phyloP scores from a whole-genome alignment of 2,113 vertebrate genomes.

The Cynocephalus volans region DNA sequence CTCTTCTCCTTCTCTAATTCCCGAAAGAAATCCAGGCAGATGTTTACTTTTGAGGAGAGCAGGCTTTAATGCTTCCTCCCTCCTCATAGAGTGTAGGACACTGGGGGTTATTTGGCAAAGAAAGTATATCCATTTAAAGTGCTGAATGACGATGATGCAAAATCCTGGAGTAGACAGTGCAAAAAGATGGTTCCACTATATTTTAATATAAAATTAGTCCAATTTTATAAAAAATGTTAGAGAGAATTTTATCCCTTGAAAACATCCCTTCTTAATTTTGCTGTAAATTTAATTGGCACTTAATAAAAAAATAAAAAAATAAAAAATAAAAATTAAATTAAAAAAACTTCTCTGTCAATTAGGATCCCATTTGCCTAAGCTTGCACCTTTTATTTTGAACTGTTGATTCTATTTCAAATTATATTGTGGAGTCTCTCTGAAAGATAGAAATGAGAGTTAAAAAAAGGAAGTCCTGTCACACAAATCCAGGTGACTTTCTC shows the following conservation, averaged over 20 bases:
- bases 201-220: constrained; percentile 31
- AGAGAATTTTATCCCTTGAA: constrained; percentile 9
- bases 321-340: too few species aligned
- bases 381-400: constrained; percentile 58
- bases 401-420: constrained; percentile 52
- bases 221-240: constrained; percentile 34
- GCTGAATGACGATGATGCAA: neutral
- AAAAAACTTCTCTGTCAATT: constrained; percentile 16
- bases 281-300: constrained; percentile 39
- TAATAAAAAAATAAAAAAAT: neutral
- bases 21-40: neutral
- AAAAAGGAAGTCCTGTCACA: constrained; percentile 25
- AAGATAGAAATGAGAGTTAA: constrained; percentile 25
- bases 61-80: neutral
- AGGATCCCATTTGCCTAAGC: constrained; percentile 31
- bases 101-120: neutral
- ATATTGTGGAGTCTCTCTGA: constrained; percentile 27
- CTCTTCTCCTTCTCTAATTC: neutral
- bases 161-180: neutral
- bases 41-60: neutral
- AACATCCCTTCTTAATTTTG: constrained; percentile 16
- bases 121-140: neutral
- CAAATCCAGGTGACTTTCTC: constrained; percentile 50
- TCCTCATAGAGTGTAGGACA: neutral
- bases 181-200: neutral